phyloP scores from a whole-genome alignment of 2,888 invertebrate species.

The Chrysopilus asiliformis region DNA sequence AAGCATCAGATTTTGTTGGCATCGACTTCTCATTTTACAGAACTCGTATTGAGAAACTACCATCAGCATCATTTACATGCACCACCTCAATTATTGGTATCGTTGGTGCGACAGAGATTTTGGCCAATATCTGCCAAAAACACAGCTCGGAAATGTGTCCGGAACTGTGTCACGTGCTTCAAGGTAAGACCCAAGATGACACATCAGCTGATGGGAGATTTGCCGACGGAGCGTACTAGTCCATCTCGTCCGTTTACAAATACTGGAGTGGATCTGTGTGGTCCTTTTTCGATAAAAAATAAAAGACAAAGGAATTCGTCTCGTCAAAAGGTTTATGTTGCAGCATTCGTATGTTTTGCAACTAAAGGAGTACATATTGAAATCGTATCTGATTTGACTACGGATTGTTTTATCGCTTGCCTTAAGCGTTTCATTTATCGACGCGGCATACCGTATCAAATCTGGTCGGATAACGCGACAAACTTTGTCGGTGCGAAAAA shows the following conservation, averaged over 20 bases:
- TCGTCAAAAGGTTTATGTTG: too few relatives aligned
- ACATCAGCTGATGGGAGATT: not conserved
- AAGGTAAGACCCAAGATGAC: not conserved
- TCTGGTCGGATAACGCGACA: too few relatives aligned
- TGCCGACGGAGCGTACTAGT: not conserved
- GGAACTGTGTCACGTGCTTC: not conserved
- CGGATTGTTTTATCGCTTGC: too few relatives aligned
- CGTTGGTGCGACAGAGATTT: not conserved
- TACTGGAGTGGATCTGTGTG: not conserved
- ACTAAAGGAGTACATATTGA: too few relatives aligned
- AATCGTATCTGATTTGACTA: too few relatives aligned
- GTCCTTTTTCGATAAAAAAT: constrained; percentile 11
- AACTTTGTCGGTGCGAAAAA: too few relatives aligned
- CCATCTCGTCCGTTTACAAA: not conserved
- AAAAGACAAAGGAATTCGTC: constrained; percentile 9
- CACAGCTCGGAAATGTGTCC: not conserved
- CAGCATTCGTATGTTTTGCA: too few relatives aligned
- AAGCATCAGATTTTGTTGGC: too few relatives aligned
- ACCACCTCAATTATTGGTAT: not conserved
- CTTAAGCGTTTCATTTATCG: too few relatives aligned
- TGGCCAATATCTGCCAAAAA: not conserved
- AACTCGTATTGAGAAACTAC: not conserved
- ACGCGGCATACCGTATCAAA: too few relatives aligned
- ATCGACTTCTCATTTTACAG: not conserved
- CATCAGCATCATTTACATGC: not conserved